Base-by-base conservation (phyloP, 2,113 vertebrate genomes). In the Catharus minimus region DNA sequence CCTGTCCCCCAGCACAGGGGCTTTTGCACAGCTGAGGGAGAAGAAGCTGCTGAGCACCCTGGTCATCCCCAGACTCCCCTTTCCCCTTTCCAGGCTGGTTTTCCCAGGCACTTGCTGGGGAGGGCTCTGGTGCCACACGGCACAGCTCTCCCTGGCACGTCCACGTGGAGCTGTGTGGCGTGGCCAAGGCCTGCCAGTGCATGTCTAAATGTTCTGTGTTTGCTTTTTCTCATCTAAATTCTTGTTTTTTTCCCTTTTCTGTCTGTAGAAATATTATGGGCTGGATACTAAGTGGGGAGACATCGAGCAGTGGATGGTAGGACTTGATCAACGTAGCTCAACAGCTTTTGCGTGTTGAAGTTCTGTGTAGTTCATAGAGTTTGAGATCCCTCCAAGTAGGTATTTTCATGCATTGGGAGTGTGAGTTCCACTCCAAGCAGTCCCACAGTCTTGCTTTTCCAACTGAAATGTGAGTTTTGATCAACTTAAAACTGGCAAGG, bases 301-400 rank as follows among this genome's bases (percentile, higher is more conserved):
- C 98, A 99, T 99, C 98, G 99, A 99, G 92, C 99, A 99, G 49
- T 99, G 99, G 99, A 99, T 99, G 99, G 99, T 99, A 99, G 96
- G 97, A 96, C 73, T 95, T 66, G 75, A 82, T 76, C 95, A 52
- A 68, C 27, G 4, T 83, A 84, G 80, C 68, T 82, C 30, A 74
- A 39, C 62, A 67, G 3, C 58, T 80, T 92, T 56, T 33, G 47
- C 4, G 2, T n/a, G 50, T 33, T 30, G 55, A 88, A 92, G 32
- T 49, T 74, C 33, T 94, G 55, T 77, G 6, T 77, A 66, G 92
- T 46, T 82, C 23, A 2, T 38, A 79, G 84, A 74, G 62, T 79
- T 64, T 89, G 65, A 64, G 65, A 53, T 74, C 24, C 43, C 38
- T 30, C 78, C 10, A 17, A 83, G n/a, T 22, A 68, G 72, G 20